These are phyloP conservation scores for Pteruthius melanotis DNA, from an alignment of 2,113 vertebrate genomes.

Conservation along the genomic window DNA sequence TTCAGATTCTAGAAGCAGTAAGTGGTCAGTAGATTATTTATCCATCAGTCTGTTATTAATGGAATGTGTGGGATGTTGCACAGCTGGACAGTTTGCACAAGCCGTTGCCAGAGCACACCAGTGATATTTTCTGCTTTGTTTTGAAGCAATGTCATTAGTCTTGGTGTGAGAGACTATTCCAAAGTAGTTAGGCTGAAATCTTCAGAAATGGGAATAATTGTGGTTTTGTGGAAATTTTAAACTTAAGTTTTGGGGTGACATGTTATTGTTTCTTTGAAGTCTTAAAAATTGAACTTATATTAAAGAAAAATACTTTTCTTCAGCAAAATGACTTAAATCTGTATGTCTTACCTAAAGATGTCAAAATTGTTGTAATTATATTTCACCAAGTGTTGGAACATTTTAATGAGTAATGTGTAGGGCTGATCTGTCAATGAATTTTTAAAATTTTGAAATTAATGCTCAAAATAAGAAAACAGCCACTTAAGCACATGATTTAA, in stretches of 20 bases:
- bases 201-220: not conserved
- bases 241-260: not conserved
- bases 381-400: constrained; percentile 57
- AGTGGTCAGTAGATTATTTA: not conserved
- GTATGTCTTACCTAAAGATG: constrained; percentile 55
- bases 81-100: not conserved
- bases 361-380: constrained; percentile 61
- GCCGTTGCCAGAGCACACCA: not conserved
- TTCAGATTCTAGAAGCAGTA: not conserved
- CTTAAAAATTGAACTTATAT: constrained; percentile 36
- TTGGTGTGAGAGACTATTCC: not conserved
- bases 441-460: constrained; percentile 55
- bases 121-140: not conserved
- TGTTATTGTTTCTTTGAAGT: constrained; percentile 36
- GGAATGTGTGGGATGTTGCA: not conserved
- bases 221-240: not conserved
- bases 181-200: not conserved
- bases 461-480: constrained; percentile 66
- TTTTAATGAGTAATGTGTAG: constrained; percentile 62
- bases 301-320: constrained; percentile 59
- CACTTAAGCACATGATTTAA: not conserved
- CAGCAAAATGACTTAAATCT: constrained; percentile 44
- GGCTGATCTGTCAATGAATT: constrained; percentile 57
- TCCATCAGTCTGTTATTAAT: not conserved
- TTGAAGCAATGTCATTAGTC: not conserved